phyloP scores from a whole-genome alignment of 1,140 invertebrate species.

The Charaxes varanes region DNA sequence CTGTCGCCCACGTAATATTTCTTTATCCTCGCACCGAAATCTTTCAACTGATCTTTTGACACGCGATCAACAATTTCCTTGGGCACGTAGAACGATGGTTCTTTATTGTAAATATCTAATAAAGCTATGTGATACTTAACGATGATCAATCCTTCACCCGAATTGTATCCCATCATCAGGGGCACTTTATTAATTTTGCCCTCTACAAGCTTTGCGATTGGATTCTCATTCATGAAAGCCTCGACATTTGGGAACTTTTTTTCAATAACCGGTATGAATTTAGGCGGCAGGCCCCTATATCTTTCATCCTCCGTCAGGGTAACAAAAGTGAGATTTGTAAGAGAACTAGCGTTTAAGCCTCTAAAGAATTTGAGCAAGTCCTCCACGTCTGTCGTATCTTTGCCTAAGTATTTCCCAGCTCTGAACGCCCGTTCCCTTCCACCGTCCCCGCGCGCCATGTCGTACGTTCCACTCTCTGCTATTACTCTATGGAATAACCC shows the following conservation, averaged over 20 bases:
- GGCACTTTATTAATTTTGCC: constrained; percentile 74
- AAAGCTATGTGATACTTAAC: constrained; percentile 34
- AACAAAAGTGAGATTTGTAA: constrained; percentile 29
- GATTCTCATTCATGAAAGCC: constrained; percentile 43
- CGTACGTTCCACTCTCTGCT: constrained; percentile 76
- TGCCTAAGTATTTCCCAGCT: constrained; percentile 57
- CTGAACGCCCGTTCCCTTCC: constrained; percentile 50
- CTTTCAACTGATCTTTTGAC: constrained; percentile 23
- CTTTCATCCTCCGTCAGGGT: constrained; percentile 34
- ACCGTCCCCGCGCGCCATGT: constrained; percentile 47
- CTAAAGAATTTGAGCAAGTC: constrained; percentile 64
- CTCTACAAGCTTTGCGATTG: constrained; percentile 38
- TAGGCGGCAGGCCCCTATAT: constrained; percentile 49
- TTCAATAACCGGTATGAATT: constrained; percentile 56
- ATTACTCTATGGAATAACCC: constrained; percentile 72
- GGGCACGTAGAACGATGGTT: constrained; percentile 46
- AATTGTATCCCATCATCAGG: constrained; percentile 75
- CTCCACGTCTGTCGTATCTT: constrained; percentile 50
- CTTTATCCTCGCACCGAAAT: constrained; percentile 49
- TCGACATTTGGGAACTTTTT: constrained; percentile 38
- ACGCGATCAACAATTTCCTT: constrained; percentile 26
- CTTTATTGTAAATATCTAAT: constrained; percentile 30
- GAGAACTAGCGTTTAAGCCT: constrained; percentile 32
- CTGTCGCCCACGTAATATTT: constrained; percentile 65
- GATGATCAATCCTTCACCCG: constrained; percentile 72